These are phyloP conservation scores for Odontamblyopus rebecca DNA, from an alignment of 2,797 vertebrate species.

Conservation along the genomic window DNA sequence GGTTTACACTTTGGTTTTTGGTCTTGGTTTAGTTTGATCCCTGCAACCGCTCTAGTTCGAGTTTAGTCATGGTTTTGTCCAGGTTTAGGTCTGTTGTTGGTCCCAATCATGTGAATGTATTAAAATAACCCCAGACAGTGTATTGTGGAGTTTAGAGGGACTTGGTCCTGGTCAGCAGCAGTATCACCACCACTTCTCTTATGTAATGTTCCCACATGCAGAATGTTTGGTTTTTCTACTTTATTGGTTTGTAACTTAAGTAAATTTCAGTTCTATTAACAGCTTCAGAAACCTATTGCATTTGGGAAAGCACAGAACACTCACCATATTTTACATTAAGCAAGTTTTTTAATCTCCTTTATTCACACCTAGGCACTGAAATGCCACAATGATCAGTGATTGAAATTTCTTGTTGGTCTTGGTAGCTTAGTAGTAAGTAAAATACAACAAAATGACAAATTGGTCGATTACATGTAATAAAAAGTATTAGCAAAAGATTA, in stretches of 20 bases:
- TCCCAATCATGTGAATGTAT: neutral
- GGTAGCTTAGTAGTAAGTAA: no score
- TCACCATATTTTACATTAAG: neutral
- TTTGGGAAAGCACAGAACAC: neutral
- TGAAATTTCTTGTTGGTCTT: no score
- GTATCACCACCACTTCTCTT: conserved; percentile 33
- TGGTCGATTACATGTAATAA: no score
- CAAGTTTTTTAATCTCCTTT: neutral
- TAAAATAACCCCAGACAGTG: no score
- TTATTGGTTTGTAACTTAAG: neutral
- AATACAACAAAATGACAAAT: no score
- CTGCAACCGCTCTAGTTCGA: neutral
- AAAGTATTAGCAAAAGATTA: neutral
- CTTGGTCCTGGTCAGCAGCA: neutral
- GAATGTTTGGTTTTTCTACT: conserved; percentile 22
- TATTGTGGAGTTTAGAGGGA: no score
- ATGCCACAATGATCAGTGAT: neutral
- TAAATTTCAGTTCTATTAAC: neutral
- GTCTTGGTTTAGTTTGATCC: no score
- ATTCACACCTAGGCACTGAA: neutral
- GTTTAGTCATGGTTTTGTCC: neutral
- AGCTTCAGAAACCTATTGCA: neutral
- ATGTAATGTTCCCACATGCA: conserved; percentile 27
- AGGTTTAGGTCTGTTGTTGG: neutral
- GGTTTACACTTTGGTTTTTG: no score